Evolutionary conservation across 2,797 vertebrate genomes (phyloP), one percentile per base, ranked within the genome.

Genomic region (Parambassis ranga): DNA sequence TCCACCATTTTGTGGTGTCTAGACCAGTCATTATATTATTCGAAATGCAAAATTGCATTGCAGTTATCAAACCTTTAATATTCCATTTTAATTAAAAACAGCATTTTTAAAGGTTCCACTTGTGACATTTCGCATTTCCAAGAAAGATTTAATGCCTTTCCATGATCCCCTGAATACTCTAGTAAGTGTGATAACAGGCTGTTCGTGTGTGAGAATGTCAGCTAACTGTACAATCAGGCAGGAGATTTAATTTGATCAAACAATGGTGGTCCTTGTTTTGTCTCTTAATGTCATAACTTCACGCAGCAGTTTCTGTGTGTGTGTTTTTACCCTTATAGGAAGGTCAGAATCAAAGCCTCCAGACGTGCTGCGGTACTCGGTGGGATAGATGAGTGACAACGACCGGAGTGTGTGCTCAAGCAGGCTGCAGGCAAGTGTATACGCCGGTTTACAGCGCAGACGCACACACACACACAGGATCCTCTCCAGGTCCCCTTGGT

Each of bases 281-380:
- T 24, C 10, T 20, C 18, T 41, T 8, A 48, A 22, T 16, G 61
- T 11, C 23, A 9, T 13, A n/a, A n/a, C n/a, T n/a, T n/a, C n/a
- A n/a, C 20, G n/a, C 22, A 28, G 27, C 3, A 4, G 9, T 18
- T 26, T 23, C 2, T 22, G 48, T 52, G 30, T 41, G 38, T 20
- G 36, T 48, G 41, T 58, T 16, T 90, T 89, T 94, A 94, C 97
- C 93, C 95, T 93, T 79, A 99, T 95, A 63, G 96, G 95, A 70
- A 98, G 94, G 90, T 98, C 92, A 65, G 88, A 92, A 68, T 94
- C 84, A 71, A 97, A 97, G 81, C 94, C 94, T 41, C 96, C 95
- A n/a, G 97, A 92, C 68, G 98, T 93, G 87, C 96, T 99, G 94
- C 95, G 95, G 93, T 98, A 97, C 80, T 98, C 97, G 18, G 94